Evolutionary conservation across 2,888 invertebrate genomes (phyloP).

Genomic region (Cheiracanthium punctorium): DNA sequence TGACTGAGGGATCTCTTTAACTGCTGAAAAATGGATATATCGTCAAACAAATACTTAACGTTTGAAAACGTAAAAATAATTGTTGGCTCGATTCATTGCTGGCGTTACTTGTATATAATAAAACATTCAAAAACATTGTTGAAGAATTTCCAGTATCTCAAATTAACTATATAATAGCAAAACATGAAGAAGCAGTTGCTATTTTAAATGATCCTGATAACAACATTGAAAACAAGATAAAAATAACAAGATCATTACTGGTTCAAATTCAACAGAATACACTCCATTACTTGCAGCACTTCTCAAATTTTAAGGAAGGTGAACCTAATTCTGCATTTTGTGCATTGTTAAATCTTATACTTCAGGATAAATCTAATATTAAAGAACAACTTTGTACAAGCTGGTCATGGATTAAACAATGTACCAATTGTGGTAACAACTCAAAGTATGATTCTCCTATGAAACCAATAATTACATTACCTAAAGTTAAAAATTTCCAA

Average conservation of each 20-base stretch:
- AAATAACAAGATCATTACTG: background rate
- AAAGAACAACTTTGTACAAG: background rate
- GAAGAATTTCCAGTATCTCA: background rate
- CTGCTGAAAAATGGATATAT: too few species aligned
- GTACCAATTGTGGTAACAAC: background rate
- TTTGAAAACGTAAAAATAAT: slow-evolving; percentile 45
- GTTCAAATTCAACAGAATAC: slow-evolving; percentile 11
- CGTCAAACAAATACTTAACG: slow-evolving; percentile 21
- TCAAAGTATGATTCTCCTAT: background rate
- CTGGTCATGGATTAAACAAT: background rate
- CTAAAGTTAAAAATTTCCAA: slow-evolving; percentile 19
- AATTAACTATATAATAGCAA: slow-evolving; percentile 6
- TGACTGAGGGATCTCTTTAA: too few species aligned
- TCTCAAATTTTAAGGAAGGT: slow-evolving; percentile 39
- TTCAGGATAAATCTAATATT: background rate
- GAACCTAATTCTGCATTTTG: slow-evolving; percentile 52
- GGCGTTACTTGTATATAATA: slow-evolving; percentile 38
- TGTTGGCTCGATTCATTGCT: slow-evolving; percentile 54
- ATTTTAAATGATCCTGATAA: background rate
- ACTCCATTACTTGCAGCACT: slow-evolving; percentile 36
- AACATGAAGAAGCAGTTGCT: slow-evolving; percentile 17
- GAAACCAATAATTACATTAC: slow-evolving; percentile 42
- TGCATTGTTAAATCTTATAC: slow-evolving; percentile 32
- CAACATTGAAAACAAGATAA: background rate
- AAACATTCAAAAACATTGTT: background rate